These are phyloP conservation scores for Mechanitis mazaeus DNA, from an alignment of 2,888 invertebrate species.

Conservation along the genomic window DNA sequence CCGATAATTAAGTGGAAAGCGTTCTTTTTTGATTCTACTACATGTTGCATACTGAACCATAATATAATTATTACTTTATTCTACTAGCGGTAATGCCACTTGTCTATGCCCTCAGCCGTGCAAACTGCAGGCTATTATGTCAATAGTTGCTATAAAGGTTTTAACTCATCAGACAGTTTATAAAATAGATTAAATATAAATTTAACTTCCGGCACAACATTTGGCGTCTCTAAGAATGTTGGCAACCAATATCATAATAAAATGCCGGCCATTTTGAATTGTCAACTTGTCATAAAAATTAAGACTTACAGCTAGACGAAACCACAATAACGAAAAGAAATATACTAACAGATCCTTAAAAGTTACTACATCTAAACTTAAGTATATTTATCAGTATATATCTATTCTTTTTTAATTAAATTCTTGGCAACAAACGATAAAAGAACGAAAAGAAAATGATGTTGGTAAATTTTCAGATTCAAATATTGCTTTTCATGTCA, in stretches of 20 bases:
- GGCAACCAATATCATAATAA: conserved; percentile 4
- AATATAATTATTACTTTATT: no score
- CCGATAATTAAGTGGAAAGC: no score
- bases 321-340: not conserved
- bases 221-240: not conserved
- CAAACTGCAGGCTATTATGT: no score
- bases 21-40: no score
- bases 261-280: conserved; percentile 1
- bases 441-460: conserved; percentile 28
- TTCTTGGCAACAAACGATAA: not conserved
- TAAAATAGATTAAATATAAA: conserved; percentile 2
- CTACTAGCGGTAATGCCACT: no score
- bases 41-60: no score
- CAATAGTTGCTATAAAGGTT: no score
- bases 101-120: no score
- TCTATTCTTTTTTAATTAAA: no score
- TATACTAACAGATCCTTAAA: not conserved
- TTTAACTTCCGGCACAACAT: conserved; percentile 1
- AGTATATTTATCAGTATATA: no score
- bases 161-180: no score
- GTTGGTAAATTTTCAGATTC: conserved; percentile 27
- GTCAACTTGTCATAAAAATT: not conserved
- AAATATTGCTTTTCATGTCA: conserved; percentile 30
- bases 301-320: not conserved
- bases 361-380: no score